Conservation (phyloP, 2,113 vertebrate genomes). For the Odontesthes bonariensis region DNA sequence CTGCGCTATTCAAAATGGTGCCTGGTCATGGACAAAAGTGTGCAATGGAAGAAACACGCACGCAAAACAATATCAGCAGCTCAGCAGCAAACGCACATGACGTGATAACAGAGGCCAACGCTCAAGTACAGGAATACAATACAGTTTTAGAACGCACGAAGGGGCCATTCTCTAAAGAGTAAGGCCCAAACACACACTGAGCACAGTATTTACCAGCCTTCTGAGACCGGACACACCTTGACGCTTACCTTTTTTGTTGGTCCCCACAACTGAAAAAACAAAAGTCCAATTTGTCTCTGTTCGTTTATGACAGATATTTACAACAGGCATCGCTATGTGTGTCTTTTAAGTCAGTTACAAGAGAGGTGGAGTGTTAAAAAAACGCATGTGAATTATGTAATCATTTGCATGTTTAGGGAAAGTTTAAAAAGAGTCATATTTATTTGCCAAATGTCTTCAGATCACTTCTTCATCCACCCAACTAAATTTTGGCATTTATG, state of each 20-base stretch:
- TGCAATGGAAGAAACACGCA: constrained; percentile 8
- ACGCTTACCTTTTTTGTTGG: constrained; percentile 81
- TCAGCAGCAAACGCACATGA: constrained; percentile 28
- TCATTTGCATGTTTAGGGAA: too few relatives aligned
- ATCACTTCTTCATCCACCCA: too few relatives aligned
- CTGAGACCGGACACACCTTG: constrained; percentile 34
- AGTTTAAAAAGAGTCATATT: too few relatives aligned
- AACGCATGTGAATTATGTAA: too few relatives aligned
- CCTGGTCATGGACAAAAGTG: constrained; percentile 7
- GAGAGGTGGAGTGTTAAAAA: too few relatives aligned
- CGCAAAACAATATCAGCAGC: constrained; percentile 19
- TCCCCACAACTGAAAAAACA: constrained; percentile 82
- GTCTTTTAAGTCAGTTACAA: not conserved
- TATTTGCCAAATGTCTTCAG: too few relatives aligned
- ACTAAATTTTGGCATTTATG: too few relatives aligned
- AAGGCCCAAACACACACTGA: constrained; percentile 44
- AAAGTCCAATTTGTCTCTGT: constrained; percentile 66
- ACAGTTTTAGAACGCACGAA: constrained; percentile 31
- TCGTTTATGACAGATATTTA: constrained; percentile 21
- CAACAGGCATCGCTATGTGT: not conserved
- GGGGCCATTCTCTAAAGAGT: not conserved
- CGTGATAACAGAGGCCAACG: constrained; percentile 31
- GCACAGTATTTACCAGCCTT: constrained; percentile 20
- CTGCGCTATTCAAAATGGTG: not conserved
- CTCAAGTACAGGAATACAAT: constrained; percentile 12